Evolutionary conservation across 1,140 invertebrate genomes (phyloP), one percentile per base, ranked within the genome.

Genomic region (Ylistrum balloti): DNA sequence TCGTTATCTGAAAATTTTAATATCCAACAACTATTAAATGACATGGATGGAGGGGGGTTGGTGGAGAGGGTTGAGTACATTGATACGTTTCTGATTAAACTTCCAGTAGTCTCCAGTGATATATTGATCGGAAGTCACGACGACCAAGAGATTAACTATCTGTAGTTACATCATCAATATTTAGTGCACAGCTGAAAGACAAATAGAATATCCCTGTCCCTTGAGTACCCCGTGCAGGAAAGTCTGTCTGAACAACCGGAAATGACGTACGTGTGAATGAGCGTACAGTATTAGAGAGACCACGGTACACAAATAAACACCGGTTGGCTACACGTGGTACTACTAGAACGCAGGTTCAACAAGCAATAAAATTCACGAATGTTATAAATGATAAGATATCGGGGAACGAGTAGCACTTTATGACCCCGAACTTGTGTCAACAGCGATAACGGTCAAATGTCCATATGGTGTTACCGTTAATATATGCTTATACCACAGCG

Each of bases 381-480:
- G 56, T 28, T n/a, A 74, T 74, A 74, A 74, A 74, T 74, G 56
- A 74, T 74, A 74, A n/a, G 56, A 74, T 74, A 74, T n/a, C 56
- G 28, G n/a, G 9, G 13, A 74, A 74, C 28, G n/a, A 74, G 56
- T 74, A 74, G 56, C n/a, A 9, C 22, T 74, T 74, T 74, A 74
- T 74, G 56, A 74, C 56, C 56, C 56, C 28, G 5, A 22, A n/a
- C 22, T 74, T 74, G 2, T 74, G 56, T 74, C 56, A 28, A n/a
- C 56, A 74, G n/a, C 56, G n/a, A 74, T 74, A 28, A 74, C 22
- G 56, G 56, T 11, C 5, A 74, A 3, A 74, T 28, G n/a, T 74
- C 56, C 56, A 74, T 9, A 74, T 74, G 56, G 56, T n/a, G 22
- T n/a, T 74, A 74, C 56, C 56, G 56, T 74, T 3, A 45, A 38